Conservation (phyloP, 2,113 vertebrate genomes). For the Sinocyclocheilus rhinocerous region DNA sequence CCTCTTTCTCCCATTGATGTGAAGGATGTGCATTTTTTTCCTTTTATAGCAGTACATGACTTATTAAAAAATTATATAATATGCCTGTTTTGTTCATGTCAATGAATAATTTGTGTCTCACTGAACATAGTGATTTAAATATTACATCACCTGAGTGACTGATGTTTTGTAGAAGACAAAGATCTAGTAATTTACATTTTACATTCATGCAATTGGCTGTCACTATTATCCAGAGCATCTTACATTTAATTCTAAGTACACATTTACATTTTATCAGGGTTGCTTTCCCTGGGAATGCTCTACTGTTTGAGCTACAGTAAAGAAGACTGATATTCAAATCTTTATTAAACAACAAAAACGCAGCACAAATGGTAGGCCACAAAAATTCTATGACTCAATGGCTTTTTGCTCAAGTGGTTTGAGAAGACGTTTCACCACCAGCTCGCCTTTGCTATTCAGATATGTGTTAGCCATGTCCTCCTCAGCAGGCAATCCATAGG, state of each 20-base stretch:
- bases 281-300: background rate
- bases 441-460: slow-evolving; percentile 87
- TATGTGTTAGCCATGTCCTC: slow-evolving; percentile 82
- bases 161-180: background rate
- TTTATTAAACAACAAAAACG: slow-evolving; percentile 44
- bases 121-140: background rate
- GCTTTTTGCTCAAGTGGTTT: slow-evolving; percentile 72
- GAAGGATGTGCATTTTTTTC: slow-evolving; percentile 40
- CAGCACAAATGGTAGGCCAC: background rate
- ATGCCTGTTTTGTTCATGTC: background rate
- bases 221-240: background rate
- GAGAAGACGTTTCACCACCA: slow-evolving; percentile 79
- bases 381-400: slow-evolving; percentile 66
- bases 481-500: slow-evolving; percentile 87
- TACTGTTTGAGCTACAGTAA: background rate
- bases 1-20: slow-evolving; percentile 40
- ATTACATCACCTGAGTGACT: background rate
- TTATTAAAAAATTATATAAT: background rate
- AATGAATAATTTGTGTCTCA: background rate
- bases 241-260: background rate
- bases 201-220: background rate
- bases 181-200: background rate
- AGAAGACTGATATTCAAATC: background rate
- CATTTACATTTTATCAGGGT: background rate
- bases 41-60: slow-evolving; percentile 32